Evolutionary conservation across 2,888 invertebrate species (phyloP).

Genomic region (Noctua janthina): DNA sequence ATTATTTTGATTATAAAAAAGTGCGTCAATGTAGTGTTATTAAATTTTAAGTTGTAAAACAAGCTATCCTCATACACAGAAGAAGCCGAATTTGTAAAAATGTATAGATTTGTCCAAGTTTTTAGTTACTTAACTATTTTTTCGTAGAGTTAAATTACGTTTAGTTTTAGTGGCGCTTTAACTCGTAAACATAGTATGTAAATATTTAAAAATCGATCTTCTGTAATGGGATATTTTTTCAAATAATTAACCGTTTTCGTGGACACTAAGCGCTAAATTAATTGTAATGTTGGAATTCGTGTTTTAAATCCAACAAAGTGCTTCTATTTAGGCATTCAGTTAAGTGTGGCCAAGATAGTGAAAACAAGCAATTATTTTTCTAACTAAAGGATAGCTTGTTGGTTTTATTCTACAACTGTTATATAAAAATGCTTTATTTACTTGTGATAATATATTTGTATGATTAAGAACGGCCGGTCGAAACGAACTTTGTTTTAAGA

Average conservation of each 20-base stretch:
- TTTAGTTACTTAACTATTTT: constrained; percentile 32
- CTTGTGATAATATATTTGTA: constrained; percentile 68
- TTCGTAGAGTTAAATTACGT: constrained; percentile 7
- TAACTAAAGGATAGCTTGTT: constrained; percentile 58
- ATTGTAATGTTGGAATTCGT: neutral
- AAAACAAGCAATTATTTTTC: neutral
- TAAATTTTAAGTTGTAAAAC: constrained; percentile 36
- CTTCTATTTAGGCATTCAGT: neutral
- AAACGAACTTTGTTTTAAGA: constrained; percentile 42
- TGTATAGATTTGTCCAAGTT: constrained; percentile 1
- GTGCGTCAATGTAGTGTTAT: constrained; percentile 29
- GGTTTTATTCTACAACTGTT: constrained; percentile 47
- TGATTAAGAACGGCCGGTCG: constrained; percentile 32
- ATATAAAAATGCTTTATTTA: constrained; percentile 64
- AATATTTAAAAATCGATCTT: constrained; percentile 26
- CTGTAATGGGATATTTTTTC: neutral
- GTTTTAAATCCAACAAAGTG: neutral
- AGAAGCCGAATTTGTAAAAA: constrained; percentile 19
- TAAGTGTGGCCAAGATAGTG: neutral
- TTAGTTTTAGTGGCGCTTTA: constrained; percentile 3
- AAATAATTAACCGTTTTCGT: constrained; percentile 7
- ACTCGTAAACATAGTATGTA: constrained; percentile 16
- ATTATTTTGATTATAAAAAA: neutral
- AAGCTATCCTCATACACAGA: constrained; percentile 45
- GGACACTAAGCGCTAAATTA: neutral